Conservation (phyloP, 2,797 vertebrate species). For the Scolopax rusticola region DNA sequence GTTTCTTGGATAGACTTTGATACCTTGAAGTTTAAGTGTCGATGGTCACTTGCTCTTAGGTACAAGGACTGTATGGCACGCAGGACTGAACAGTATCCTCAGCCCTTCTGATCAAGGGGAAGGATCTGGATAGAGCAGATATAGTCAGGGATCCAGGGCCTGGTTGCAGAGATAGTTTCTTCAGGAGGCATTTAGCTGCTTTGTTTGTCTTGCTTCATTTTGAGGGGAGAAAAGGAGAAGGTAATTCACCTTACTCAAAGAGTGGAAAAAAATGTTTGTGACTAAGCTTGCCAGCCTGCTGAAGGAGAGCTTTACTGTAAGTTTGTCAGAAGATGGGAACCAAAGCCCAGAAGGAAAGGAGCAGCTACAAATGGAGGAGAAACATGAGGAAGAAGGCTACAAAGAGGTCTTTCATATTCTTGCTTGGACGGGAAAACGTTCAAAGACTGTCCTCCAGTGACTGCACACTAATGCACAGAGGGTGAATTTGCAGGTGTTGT, state of each 20-base stretch:
- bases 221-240: background rate
- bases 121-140: background rate
- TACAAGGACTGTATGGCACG: background rate
- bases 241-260: background rate
- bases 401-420: background rate
- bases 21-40: background rate
- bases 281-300: background rate
- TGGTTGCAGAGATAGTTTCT: background rate
- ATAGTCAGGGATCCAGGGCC: background rate
- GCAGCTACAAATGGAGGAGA: background rate
- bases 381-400: background rate
- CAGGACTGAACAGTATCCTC: background rate
- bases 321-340: background rate
- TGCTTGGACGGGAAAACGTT: background rate
- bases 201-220: background rate
- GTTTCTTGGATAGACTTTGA: fast-evolving
- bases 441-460: background rate
- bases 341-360: background rate
- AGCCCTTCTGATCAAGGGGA: background rate
- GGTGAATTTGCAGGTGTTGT: background rate
- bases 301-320: background rate
- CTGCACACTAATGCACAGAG: background rate
- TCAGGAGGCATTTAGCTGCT: background rate
- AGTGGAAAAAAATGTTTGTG: background rate
- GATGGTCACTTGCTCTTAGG: background rate